phyloP scores from a whole-genome alignment of 2,888 invertebrate genomes.

The Seira musarum region DNA sequence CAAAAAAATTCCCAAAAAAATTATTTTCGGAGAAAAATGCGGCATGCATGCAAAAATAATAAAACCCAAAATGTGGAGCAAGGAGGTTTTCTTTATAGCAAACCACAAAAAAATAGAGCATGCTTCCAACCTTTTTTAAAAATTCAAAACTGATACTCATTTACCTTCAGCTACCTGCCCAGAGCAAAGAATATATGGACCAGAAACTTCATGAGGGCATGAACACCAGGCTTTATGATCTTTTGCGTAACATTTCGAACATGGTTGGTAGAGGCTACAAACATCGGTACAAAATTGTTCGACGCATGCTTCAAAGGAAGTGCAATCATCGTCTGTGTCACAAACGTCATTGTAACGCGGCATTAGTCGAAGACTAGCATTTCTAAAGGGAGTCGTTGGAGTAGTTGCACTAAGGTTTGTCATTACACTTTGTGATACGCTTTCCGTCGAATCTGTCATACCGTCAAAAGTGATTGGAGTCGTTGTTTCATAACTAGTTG shows the following conservation, averaged over 20 bases:
- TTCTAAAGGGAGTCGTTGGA: conserved; percentile 15
- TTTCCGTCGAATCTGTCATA: conserved; percentile 32
- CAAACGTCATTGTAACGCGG: conserved; percentile 56
- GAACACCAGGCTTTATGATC: conserved; percentile 71
- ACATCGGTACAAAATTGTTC: conserved; percentile 76
- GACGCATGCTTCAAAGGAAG: conserved; percentile 63
- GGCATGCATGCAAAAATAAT: conserved; percentile 39
- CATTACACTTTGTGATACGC: conserved; percentile 3
- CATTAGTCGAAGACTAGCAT: conserved; percentile 24
- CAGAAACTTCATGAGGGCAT: conserved; percentile 79
- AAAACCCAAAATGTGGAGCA: conserved; percentile 27
- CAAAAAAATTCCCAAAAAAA: no score
- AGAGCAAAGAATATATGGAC: conserved; percentile 71
- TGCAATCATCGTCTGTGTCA: conserved; percentile 62
- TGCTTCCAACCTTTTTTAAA: conserved; percentile 37
- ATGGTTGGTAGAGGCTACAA: conserved; percentile 75
- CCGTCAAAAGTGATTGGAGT: conserved; percentile 30
- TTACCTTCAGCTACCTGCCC: conserved; percentile 66
- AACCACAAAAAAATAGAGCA: conserved; percentile 26
- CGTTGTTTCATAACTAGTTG: conserved; percentile 39
- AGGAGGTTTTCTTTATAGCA: conserved; percentile 10
- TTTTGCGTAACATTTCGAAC: conserved; percentile 77
- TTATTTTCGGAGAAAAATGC: neutral
- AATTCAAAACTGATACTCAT: conserved; percentile 26
- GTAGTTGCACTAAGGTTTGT: conserved; percentile 33